Evolutionary conservation across 2,797 vertebrate genomes (phyloP), one percentile per base, ranked within the genome.

Genomic region (Lagocephalus sceleratus): DNA sequence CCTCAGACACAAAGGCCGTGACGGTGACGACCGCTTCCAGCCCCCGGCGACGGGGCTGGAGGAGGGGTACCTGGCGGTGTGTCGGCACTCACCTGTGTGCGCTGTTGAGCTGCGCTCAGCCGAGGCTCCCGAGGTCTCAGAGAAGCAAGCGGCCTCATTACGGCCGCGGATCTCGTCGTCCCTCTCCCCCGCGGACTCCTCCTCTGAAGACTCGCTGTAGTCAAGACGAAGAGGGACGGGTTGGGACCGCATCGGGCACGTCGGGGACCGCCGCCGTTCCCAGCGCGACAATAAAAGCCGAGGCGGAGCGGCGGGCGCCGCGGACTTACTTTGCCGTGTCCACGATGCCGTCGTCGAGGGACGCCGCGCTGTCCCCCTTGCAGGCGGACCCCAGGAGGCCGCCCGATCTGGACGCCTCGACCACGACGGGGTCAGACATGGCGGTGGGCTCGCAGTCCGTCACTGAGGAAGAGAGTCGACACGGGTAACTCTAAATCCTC

Each of bases 201-300:
- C 89, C 74, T 84, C 90, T n/a, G 89, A 90, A 17, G 90, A 92
- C 65, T 91, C 89, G 57, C 91, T 92, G 52, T 15, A 42, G 52
- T 7, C 9, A 11, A 65, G 20, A 49, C 48, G 8, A 14, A 63
- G 54, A 55, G 40, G 6, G 41, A 41, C 39, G 6, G 39, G 9
- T 17, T 6, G 39, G 9, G 17, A 7, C 16, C 39, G 39, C 5
- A 16, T 41, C 38, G 0, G 39, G 4, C 15, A 41, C 39, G 5
- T 16, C 16, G 41, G n/a, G 41, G 41, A 9, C 1, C 6, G 19
- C 40, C n/a, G 16, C 17, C 5, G 16, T 5, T 6, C 40, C 40
- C 40, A 19, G 14, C 40, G 3, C n/a, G 5, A 3, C 29, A 29
- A 8, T 11, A 29, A 29, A 29, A 29, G 9, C 2, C 9, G 9